A percentile compares a stretch with the other conserved stretches of the same genome.
Conservation (phyloP, 2,797 vertebrate species). For the Okamejei kenojei region DNA sequence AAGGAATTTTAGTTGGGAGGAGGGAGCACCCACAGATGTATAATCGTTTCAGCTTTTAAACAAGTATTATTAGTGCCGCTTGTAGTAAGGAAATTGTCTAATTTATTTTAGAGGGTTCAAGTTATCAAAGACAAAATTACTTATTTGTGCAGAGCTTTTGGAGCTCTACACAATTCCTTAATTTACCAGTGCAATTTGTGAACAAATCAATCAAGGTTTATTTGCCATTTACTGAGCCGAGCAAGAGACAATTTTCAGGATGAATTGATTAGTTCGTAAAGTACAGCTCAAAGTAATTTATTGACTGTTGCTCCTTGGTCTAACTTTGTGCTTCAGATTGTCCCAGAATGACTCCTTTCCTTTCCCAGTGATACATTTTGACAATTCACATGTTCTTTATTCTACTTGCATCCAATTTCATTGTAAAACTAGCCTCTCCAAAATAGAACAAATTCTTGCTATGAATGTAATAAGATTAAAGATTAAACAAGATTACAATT, state of each 20-base stretch:
- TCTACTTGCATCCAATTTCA: not conserved
- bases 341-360: not conserved
- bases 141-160: not conserved
- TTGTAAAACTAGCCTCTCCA: not conserved
- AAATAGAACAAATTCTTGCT: not conserved
- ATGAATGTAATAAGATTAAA: too few relatives aligned
- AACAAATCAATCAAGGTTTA: not conserved
- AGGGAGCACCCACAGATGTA: not conserved
- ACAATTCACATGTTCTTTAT: not conserved
- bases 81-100: not conserved
- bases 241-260: not conserved
- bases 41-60: not conserved
- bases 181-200: not conserved
- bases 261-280: not conserved
- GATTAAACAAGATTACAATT: slow-evolving; percentile 5
- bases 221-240: not conserved
- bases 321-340: not conserved
- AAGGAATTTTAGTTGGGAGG: not conserved
- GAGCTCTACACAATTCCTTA: too few relatives aligned
- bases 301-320: not conserved
- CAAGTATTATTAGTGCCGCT: not conserved
- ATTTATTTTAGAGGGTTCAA: not conserved
- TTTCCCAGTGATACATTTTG: not conserved
- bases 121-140: not conserved
- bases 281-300: slow-evolving; percentile 6